These are phyloP conservation scores for Malachius bipustulatus DNA, from an alignment of 2,888 invertebrate species.

Conservation along the genomic window DNA sequence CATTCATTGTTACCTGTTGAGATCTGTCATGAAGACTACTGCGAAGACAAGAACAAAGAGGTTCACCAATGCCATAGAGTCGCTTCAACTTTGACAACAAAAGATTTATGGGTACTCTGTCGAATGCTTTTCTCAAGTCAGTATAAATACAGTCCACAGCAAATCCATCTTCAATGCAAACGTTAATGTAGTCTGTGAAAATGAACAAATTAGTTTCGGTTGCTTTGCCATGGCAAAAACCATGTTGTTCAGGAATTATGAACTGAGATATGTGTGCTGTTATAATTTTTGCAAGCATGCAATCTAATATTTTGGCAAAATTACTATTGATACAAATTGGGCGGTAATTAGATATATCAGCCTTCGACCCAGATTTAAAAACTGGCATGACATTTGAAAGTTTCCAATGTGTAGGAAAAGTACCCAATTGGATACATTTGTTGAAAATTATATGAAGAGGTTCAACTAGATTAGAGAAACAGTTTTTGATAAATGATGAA, in stretches of 20 bases:
- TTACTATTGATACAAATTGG: constrained; percentile 7
- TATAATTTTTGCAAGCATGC: constrained; percentile 6
- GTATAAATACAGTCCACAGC: no score
- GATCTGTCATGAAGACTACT: no score
- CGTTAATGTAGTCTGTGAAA: neutral
- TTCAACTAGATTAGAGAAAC: neutral
- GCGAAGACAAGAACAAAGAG: no score
- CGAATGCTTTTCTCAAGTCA: no score
- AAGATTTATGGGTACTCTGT: no score
- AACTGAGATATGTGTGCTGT: neutral
- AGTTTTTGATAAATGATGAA: constrained; percentile 6
- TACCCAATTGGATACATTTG: constrained; percentile 5
- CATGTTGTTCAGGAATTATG: constrained; percentile 4
- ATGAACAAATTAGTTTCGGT: constrained; percentile 2
- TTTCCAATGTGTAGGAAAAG: constrained; percentile 6
- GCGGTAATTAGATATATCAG: constrained; percentile 5
- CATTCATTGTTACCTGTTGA: constrained; percentile 13
- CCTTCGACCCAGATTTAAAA: constrained; percentile 5
- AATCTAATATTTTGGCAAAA: constrained; percentile 6
- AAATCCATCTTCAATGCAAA: no score
- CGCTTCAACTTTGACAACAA: no score
- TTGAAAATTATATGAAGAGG: constrained; percentile 8
- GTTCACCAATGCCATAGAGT: no score
- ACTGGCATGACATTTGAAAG: constrained; percentile 3
- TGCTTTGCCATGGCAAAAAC: constrained; percentile 4